Percentiles rank a stretch among this genome's conserved stretches.
Evolutionary conservation across 2,888 invertebrate genomes (phyloP).

Genomic region (Noctua janthina): DNA sequence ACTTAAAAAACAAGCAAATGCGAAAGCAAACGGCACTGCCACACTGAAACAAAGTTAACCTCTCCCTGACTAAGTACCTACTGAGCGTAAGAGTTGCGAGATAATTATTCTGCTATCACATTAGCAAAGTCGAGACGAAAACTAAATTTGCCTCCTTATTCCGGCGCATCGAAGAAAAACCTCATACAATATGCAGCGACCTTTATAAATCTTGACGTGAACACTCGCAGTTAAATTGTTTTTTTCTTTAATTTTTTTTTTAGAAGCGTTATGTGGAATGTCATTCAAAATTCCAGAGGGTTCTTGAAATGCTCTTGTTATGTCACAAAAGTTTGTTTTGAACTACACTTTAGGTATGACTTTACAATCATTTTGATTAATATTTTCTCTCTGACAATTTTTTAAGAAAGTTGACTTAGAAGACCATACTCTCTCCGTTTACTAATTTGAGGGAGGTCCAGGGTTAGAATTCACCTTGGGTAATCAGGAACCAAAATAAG

Average conservation of each 20-base stretch:
- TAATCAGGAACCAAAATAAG: too few species aligned
- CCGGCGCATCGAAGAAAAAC: constrained; percentile 59
- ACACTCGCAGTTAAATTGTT: constrained; percentile 62
- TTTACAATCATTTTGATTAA: constrained; percentile 21
- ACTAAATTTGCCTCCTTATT: constrained; percentile 73
- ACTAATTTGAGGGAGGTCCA: too few species aligned
- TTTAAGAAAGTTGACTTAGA: too few species aligned
- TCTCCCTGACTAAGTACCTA: constrained; percentile 53
- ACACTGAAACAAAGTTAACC: constrained; percentile 57
- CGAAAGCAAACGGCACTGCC: constrained; percentile 30
- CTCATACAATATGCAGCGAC: constrained; percentile 68
- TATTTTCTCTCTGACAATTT: not conserved
- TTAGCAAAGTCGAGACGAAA: constrained; percentile 70
- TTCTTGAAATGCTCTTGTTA: constrained; percentile 25
- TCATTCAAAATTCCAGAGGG: constrained; percentile 36
- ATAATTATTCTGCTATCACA: constrained; percentile 75
- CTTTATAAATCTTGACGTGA: constrained; percentile 64
- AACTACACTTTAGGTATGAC: constrained; percentile 7
- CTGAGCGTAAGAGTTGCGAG: constrained; percentile 54
- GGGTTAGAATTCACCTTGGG: too few species aligned
- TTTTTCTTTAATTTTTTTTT: too few species aligned
- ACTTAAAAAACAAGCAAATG: constrained; percentile 41
- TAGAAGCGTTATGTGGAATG: constrained; percentile 46
- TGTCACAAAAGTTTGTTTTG: constrained; percentile 30
- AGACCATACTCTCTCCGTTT: too few species aligned